Evolutionary conservation across 2,113 vertebrate species (phyloP), one percentile per base, ranked within the genome.

Genomic region (Andinoacara biseriatus): DNA sequence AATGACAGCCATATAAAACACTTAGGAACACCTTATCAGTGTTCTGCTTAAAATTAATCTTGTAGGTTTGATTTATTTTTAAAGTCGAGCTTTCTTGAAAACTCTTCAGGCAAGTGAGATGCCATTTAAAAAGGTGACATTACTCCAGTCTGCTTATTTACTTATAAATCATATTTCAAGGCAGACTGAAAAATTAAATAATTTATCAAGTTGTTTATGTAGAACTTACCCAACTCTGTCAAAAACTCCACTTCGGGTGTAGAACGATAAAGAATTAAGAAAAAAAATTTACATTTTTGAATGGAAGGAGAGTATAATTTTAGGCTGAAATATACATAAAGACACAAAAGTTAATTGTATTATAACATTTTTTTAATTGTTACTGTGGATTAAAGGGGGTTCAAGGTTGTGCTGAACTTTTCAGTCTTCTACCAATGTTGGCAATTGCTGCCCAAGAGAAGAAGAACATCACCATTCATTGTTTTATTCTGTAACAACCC

Each of bases 1-100:
- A 87, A 81, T 85, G 86, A 86, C 80, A 86, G 86, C 62, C 17
- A 18, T 76, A 86, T 87, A 90, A 90, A 86, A 83, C 86, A 84
- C 78, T 69, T 72, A 72, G 31, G 29, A 74, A 83, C 78, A 31
- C 63, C 80, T 87, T 86, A 86, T 89, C 72, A n/a, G 31, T 61
- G 35, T 72, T 85, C 46, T 86, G 82, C 60, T 84, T 49, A 62
- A 81, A 88, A 86, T 88, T 35, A 74, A 91, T 90, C 76, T 87
- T 75, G 33, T 74, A 76, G 78, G 61, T 69, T 58, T 84, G 76
- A 87, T 81, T 84, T 86, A 85, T 90, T 86, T 87, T 90, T 57
- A 84, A 74, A 87, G 69, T 38, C 26, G 74, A 20, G 76, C 81
- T 82, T 84, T 87, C 33, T 59, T 76, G 8, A 59, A 82, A 82